Conservation (phyloP, 2,797 vertebrate genomes). For the Sebastes oblongus region DNA sequence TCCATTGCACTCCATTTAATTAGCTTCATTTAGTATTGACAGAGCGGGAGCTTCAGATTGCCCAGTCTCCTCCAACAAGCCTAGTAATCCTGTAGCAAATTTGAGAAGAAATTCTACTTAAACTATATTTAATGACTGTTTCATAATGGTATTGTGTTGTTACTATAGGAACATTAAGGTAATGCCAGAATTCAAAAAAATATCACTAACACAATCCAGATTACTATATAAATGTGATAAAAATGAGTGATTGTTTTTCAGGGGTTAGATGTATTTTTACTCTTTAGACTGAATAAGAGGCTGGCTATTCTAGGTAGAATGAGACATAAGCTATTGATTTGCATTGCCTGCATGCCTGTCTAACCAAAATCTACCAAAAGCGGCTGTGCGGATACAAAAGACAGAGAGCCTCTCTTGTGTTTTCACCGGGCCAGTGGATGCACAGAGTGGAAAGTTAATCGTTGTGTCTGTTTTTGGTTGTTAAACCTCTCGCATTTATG, state of each 20-base stretch:
- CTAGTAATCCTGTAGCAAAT: slow-evolving; percentile 27
- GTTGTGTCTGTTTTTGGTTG: slow-evolving; percentile 10
- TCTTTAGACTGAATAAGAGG: not conserved
- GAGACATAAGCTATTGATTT: slow-evolving; percentile 34
- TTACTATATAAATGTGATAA: not conserved
- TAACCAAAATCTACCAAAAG: slow-evolving; percentile 17
- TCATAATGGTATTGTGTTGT: not conserved
- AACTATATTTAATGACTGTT: slow-evolving; percentile 13
- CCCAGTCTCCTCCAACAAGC: slow-evolving; percentile 1
- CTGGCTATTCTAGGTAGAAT: not conserved
- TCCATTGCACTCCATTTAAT: slow-evolving; percentile 18
- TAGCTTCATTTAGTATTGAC: slow-evolving; percentile 42
- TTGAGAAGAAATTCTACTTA: slow-evolving; percentile 13
- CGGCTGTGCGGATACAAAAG: slow-evolving; percentile 15
- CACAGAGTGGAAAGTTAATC: not conserved
- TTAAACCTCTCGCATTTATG: not conserved
- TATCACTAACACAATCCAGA: not conserved
- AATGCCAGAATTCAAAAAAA: not conserved
- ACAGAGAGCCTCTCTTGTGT: slow-evolving; percentile 2
- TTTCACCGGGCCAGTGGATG: not conserved
- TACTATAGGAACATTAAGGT: not conserved
- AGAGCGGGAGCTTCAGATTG: slow-evolving; percentile 17
- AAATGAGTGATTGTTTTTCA: not conserved
- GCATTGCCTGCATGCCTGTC: not conserved
- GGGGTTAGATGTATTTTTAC: not conserved